phyloP scores from a whole-genome alignment of 1,140 invertebrate genomes.

The Adelges cooleyi region DNA sequence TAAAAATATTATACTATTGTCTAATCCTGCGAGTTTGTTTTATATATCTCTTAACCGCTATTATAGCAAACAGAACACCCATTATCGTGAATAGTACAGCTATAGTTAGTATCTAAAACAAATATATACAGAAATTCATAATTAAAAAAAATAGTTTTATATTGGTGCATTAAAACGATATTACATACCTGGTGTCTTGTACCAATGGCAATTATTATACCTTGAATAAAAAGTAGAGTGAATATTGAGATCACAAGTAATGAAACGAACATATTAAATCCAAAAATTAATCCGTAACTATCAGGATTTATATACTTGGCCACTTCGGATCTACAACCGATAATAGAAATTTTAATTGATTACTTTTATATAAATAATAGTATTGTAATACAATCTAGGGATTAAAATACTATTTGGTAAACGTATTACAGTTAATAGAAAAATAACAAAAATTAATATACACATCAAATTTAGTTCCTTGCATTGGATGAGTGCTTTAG shows the following conservation, averaged over 20 bases:
- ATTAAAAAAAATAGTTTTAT: neutral
- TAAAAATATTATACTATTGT: too few species aligned
- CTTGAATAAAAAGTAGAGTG: slow-evolving; percentile 50
- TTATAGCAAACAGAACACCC: neutral
- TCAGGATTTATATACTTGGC: slow-evolving; percentile 65
- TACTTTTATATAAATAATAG: too few species aligned
- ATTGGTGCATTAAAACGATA: neutral
- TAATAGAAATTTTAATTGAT: too few species aligned
- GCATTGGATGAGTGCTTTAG: too few species aligned
- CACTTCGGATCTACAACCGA: slow-evolving; percentile 69
- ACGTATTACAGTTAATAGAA: too few species aligned
- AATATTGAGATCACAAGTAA: slow-evolving; percentile 63
- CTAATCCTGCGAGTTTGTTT: too few species aligned
- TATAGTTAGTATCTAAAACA: slow-evolving; percentile 4
- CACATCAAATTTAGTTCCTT: too few species aligned
- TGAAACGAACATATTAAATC: slow-evolving; percentile 77
- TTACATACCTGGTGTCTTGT: slow-evolving; percentile 16
- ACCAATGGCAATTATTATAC: neutral
- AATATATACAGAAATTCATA: neutral
- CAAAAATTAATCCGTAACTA: slow-evolving; percentile 81
- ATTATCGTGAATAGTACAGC: neutral
- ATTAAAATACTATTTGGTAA: too few species aligned
- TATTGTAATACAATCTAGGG: too few species aligned
- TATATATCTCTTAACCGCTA: neutral
- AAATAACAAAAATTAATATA: too few species aligned